Conservation (phyloP, 2,113 vertebrate species). For the Spermophilus dauricus region DNA sequence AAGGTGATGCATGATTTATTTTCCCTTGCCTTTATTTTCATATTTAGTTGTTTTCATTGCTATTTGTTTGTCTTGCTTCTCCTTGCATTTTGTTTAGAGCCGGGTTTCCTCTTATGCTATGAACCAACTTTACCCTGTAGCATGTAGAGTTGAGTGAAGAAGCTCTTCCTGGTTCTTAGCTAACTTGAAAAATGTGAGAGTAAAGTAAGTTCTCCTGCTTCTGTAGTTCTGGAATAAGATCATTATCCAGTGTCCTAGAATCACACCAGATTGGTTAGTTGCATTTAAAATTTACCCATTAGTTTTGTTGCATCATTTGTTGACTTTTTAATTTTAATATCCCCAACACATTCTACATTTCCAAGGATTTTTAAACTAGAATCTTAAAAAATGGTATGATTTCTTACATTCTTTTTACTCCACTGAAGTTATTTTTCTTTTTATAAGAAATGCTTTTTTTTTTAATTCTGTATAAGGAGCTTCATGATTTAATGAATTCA, state of each 20-base stretch:
- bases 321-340: not conserved
- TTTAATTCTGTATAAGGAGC: not conserved
- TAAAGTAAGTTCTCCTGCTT: not conserved
- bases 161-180: not conserved
- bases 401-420: not conserved
- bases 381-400: not conserved
- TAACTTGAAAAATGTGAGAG: not conserved
- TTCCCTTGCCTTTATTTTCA: not conserved
- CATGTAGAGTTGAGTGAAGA: not conserved
- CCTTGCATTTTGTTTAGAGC: not conserved
- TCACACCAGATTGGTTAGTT: not conserved
- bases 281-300: not conserved
- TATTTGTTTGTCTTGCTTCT: not conserved
- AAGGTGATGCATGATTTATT: conserved; percentile 48
- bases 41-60: not conserved
- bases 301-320: not conserved
- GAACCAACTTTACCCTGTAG: not conserved
- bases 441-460: not conserved
- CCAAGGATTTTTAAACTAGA: not conserved
- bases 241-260: not conserved
- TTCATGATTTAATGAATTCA: not conserved
- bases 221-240: not conserved
- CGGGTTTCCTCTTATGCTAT: not conserved
- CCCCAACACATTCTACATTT: not conserved
- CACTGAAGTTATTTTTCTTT: not conserved